Conservation (phyloP, 2,888 invertebrate genomes). For the Lasioglossum figueresi region DNA sequence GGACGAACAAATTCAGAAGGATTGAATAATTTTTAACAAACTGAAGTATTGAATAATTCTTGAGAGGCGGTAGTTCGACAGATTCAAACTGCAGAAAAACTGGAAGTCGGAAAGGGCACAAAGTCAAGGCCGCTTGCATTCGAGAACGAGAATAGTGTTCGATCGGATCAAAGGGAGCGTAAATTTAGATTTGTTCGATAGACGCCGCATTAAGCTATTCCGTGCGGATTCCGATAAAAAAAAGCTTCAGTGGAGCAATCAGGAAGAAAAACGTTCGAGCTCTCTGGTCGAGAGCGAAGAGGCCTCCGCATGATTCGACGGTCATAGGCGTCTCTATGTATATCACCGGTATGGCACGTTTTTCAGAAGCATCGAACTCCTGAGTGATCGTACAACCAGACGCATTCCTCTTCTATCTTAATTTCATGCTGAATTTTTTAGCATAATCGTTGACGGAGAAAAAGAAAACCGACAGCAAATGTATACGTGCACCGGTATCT, state of each 20-base stretch:
- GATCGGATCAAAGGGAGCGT: slow-evolving; percentile 39
- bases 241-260: slow-evolving; percentile 5
- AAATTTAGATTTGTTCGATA: slow-evolving; percentile 58
- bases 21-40: not conserved
- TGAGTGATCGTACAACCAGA: slow-evolving; percentile 2
- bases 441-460: not conserved
- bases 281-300: slow-evolving; percentile 38
- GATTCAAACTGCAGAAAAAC: not conserved
- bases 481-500: not conserved
- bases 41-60: not conserved
- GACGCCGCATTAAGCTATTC: slow-evolving; percentile 28
- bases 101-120: slow-evolving; percentile 37
- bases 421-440: slow-evolving; percentile 43
- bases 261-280: slow-evolving; percentile 29
- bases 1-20: not conserved
- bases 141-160: slow-evolving; percentile 40
- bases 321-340: slow-evolving; percentile 27
- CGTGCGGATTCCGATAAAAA: slow-evolving; percentile 39
- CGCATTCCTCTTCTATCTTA: slow-evolving; percentile 23
- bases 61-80: not conserved
- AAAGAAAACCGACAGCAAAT: too few relatives aligned
- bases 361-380: slow-evolving; percentile 26
- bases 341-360: slow-evolving; percentile 23
- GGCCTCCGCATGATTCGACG: slow-evolving; percentile 29
- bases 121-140: slow-evolving; percentile 59